Base-by-base conservation (phyloP, 2,113 vertebrate genomes). In the Rhea americana region DNA sequence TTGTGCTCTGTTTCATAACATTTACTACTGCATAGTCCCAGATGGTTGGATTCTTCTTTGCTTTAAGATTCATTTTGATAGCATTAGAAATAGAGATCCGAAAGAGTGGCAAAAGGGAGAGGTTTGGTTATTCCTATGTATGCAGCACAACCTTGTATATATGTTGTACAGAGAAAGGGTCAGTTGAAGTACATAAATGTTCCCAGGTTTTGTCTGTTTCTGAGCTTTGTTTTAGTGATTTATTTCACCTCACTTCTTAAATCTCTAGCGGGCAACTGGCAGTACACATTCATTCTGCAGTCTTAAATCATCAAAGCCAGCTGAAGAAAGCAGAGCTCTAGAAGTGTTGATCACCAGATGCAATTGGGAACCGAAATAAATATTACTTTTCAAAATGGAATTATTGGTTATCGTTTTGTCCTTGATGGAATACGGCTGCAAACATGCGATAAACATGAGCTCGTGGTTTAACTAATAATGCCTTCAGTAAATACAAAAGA, bases 361-460 rank as follows among this genome's bases (percentile, higher is more conserved):
- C 26, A 82, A 25, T 18, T 59, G 26, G 51, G 61, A 90, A 66
- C 28, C 1, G 3, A 89, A 90, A 91, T 28, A 68, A 91, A 55
- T 22, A 77, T 9, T 68, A n/a, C 56, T 89, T 85, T 91, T 93
- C 55, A 71, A 81, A 87, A 53, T 18, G 14, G 58, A 86, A 83
- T 85, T 93, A 70, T 21, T 84, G 50, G 19, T 85, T 82, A 78
- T 65, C 50, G 15, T 85, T 89, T 85, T 90, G 74, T 58, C n/a
- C 74, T 88, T 85, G 81, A 85, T 63, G 58, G 24, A 71, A 77
- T 76, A 51, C 82, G 59, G 22, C 37, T 94, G 48, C 48, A 89
- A 86, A 63, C 30, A 53, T 10, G 24, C 48, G 20, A 84, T 75
- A 93, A 90, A 76, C 5, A 25, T 0, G 7, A 91, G 51, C 47